A percentile compares a stretch with the other conserved stretches of the same genome.
Evolutionary conservation across 1,140 invertebrate species (phyloP).

Genomic region (Oreohelix idahoensis): DNA sequence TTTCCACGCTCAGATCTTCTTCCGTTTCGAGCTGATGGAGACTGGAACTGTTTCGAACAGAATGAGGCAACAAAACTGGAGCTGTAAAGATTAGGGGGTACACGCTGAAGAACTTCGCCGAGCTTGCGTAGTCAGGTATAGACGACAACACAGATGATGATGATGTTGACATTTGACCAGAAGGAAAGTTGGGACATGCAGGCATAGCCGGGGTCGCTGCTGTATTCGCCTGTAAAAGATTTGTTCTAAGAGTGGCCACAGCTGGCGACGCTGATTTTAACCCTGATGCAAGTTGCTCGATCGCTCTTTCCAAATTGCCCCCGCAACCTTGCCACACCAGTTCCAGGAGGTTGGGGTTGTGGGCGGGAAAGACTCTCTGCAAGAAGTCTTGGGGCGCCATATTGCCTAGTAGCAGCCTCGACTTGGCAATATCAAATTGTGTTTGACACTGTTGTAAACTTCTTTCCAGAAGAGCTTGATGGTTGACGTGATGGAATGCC

Average conservation of each 20-base stretch:
- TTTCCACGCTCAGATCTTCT: not conserved
- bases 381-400: slow-evolving; percentile 54
- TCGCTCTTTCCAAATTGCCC: slow-evolving; percentile 55
- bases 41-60: not conserved
- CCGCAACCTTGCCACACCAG: slow-evolving; percentile 62
- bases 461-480: not conserved
- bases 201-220: too few species aligned
- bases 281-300: slow-evolving; percentile 55
- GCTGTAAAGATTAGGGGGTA: not conserved
- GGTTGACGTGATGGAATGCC: not conserved
- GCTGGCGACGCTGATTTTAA: slow-evolving; percentile 18
- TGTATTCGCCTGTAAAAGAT: not conserved
- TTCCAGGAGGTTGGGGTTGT: slow-evolving; percentile 58
- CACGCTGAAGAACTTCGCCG: slow-evolving; percentile 9
- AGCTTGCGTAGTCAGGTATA: not conserved
- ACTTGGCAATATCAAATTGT: slow-evolving; percentile 24
- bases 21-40: not conserved
- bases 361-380: slow-evolving; percentile 55
- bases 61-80: not conserved
- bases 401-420: slow-evolving; percentile 37
- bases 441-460: not conserved
- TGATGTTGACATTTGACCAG: not conserved
- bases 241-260: not conserved
- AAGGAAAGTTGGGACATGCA: not conserved
- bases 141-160: not conserved